Conservation (phyloP, 2,888 invertebrate genomes). For the Colostygia pectinataria region DNA sequence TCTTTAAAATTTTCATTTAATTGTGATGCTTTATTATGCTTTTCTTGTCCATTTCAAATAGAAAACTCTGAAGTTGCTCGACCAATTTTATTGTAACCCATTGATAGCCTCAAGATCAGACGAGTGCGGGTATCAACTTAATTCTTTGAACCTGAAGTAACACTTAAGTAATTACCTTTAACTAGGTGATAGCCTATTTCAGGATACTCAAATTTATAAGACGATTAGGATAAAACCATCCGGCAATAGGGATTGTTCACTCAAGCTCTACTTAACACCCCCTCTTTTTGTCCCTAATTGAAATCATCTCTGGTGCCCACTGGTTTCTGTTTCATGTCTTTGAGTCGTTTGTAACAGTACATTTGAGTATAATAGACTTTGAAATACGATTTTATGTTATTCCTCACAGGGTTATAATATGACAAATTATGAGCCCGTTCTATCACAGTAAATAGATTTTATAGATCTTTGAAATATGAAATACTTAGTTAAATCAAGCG, state of each 20-base stretch:
- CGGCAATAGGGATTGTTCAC: conserved; percentile 52
- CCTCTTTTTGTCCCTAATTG: conserved; percentile 51
- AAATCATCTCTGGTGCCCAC: conserved; percentile 44
- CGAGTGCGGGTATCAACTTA: too few relatives aligned
- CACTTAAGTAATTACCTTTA: conserved; percentile 16
- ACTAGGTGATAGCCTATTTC: conserved; percentile 30
- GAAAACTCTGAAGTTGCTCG: too few relatives aligned
- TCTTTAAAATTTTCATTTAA: too few relatives aligned
- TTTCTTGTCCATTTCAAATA: too few relatives aligned
- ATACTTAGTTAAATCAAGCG: too few relatives aligned
- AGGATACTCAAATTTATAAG: conserved; percentile 42
- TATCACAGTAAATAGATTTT: background rate
- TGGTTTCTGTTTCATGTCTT: conserved; percentile 44
- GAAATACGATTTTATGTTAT: conserved; percentile 20
- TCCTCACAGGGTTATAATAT: background rate
- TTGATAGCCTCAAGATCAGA: too few relatives aligned
- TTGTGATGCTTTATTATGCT: too few relatives aligned
- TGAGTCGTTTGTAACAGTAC: conserved; percentile 34
- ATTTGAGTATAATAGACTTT: conserved; percentile 29
- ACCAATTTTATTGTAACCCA: too few relatives aligned
- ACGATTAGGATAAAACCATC: conserved; percentile 45
- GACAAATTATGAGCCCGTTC: conserved; percentile 2
- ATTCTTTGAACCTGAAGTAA: background rate
- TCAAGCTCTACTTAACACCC: conserved; percentile 64
- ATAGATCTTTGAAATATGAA: too few relatives aligned